Evolutionary conservation across 2,888 invertebrate species (phyloP).

Genomic region (Sarcophaga variegata): DNA sequence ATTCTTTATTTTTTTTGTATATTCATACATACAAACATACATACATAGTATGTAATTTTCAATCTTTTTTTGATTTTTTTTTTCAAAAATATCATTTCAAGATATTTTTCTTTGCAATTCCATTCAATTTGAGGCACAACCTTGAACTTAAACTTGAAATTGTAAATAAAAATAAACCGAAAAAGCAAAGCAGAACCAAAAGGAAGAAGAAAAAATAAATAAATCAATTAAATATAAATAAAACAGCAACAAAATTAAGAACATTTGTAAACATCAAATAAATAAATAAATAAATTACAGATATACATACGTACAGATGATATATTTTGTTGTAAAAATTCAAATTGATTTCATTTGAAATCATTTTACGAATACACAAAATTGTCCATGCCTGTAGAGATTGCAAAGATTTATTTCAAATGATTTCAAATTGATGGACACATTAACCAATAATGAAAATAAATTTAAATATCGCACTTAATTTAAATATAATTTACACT

Average conservation of each 20-base stretch:
- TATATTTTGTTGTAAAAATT: background rate
- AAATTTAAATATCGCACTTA: background rate
- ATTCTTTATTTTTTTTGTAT: background rate
- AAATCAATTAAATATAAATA: conserved; percentile 29
- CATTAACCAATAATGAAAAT: background rate
- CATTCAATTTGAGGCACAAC: conserved; percentile 24
- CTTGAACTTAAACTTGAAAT: conserved; percentile 61
- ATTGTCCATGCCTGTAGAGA: no score
- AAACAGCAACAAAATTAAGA: conserved; percentile 8
- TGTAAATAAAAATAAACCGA: conserved; percentile 6
- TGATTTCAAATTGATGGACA: background rate
- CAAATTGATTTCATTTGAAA: background rate
- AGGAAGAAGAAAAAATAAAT: conserved; percentile 4
- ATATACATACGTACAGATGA: no score
- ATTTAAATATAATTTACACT: conserved; percentile 39
- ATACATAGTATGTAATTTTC: no score
- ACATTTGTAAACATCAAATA: background rate
- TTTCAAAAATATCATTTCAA: background rate
- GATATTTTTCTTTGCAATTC: background rate
- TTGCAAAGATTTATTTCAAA: no score
- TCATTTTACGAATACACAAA: background rate
- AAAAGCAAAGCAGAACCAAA: background rate
- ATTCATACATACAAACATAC: no score
- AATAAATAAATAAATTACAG: conserved; percentile 21
- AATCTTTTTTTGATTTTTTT: background rate